These are phyloP conservation scores for Cyanoliseus patagonus DNA, from an alignment of 2,113 vertebrate genomes.

Conservation along the genomic window DNA sequence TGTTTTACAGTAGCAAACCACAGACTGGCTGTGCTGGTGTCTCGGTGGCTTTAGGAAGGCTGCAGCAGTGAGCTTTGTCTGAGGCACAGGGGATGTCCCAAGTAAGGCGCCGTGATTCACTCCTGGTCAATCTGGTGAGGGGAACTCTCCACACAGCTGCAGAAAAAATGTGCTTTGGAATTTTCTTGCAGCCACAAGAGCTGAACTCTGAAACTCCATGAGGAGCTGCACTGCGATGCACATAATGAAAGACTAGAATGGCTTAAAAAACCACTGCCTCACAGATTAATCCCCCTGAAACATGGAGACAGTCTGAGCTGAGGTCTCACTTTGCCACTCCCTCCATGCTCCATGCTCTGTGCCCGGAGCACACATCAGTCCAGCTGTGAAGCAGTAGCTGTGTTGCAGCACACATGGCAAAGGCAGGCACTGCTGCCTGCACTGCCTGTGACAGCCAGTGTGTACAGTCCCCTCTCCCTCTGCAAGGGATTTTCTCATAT, in stretches of 20 bases:
- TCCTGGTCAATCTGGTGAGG: accelerated
- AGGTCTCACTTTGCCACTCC: not conserved
- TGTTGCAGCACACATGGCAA: accelerated
- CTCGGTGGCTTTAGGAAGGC: not conserved
- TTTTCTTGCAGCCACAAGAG: not conserved
- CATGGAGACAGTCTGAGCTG: not conserved
- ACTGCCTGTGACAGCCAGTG: accelerated
- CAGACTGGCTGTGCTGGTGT: accelerated
- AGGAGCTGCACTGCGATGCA: not conserved
- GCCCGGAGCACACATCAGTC: accelerated
- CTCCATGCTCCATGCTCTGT: accelerated
- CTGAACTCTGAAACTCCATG: not conserved
- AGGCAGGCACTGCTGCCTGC: not conserved
- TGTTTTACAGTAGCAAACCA: not conserved
- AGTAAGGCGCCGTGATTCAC: not conserved
- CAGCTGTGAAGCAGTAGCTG: accelerated
- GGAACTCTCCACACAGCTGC: not conserved
- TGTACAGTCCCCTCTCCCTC: accelerated
- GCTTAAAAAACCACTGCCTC: not conserved
- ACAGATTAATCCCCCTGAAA: not conserved
- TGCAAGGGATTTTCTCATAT: not conserved
- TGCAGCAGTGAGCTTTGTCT: not conserved
- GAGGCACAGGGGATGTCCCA: not conserved
- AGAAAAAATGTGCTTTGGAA: not conserved
- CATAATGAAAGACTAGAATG: not conserved